Evolutionary conservation across 2,113 vertebrate genomes (phyloP), one percentile per base, ranked within the genome.

Genomic region (Tupaia tana): DNA sequence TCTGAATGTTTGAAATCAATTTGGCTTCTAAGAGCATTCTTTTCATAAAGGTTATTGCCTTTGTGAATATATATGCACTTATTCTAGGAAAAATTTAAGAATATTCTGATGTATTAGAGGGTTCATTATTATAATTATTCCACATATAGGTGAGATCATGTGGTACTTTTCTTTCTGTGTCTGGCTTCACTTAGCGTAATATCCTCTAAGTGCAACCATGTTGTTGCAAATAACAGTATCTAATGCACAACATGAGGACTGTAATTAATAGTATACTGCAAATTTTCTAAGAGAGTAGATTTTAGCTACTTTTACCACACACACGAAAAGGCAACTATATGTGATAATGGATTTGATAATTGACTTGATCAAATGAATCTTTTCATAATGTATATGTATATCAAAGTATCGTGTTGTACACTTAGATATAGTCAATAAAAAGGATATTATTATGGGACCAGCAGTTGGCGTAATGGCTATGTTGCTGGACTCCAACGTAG

Each of bases 1-100:
- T 91, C 52, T 86, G 91, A 88, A 79, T 94, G 25, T 96, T 91
- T 94, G 31, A 74, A 93, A 82, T 64, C 82, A 7, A 0, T 88
- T 96, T 96, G 19, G 7, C 25, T 80, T 89, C 34, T 79, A 91
- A 82, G 19, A 59, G 8, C 8, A 61, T 59, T 74, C 8, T 82
- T 80, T 43, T 78, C 78, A 85, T 81, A 85, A 93, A 90, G 27
- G 15, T n/a, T 95, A 12, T 93, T 43, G 43, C 43, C 43, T 43
- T 43, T 43, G 6, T 43, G 43, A 64, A 56, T 9, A 83, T 83
- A 77, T 25, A 67, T 74, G 20, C 63, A 64, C 12, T 77, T 29
- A 73, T 25, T 75, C 63, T 63, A 52, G 9, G 43, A 63, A 90
- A 93, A 64, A 59, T 63, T 43, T 61, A 43, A 70, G 52, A 94